These are phyloP conservation scores for Anthophora plumipes DNA, from an alignment of 2,888 invertebrate genomes.

Conservation along the genomic window DNA sequence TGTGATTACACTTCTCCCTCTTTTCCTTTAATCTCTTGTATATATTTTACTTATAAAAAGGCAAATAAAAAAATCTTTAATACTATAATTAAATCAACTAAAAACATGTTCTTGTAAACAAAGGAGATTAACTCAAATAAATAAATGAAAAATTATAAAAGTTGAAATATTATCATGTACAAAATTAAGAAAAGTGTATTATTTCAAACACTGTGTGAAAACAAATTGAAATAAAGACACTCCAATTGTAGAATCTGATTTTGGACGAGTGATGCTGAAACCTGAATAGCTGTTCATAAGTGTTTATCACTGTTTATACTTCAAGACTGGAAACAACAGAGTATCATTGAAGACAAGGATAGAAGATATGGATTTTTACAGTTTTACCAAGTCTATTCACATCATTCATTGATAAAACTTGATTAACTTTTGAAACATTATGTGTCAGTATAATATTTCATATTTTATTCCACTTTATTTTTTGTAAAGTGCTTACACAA, in stretches of 20 bases:
- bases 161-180: conserved; percentile 7
- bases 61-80: neutral
- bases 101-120: neutral
- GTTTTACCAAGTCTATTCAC: conserved; percentile 28
- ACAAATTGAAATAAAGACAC: conserved; percentile 24
- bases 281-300: conserved; percentile 39
- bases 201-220: neutral
- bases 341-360: conserved; percentile 2
- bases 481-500: neutral
- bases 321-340: conserved; percentile 17
- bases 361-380: conserved; percentile 10
- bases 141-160: neutral
- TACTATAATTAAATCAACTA: neutral
- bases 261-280: conserved; percentile 48
- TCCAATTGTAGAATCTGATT: conserved; percentile 49
- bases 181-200: conserved; percentile 4
- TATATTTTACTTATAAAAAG: neutral
- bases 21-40: conserved; percentile 48
- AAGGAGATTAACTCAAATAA: conserved; percentile 3
- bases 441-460: conserved; percentile 17
- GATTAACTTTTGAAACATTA: conserved; percentile 10
- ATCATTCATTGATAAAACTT: conserved; percentile 15
- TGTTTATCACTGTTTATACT: conserved; percentile 36
- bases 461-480: conserved; percentile 1
- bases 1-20: conserved; percentile 45